Evolutionary conservation across 2,888 invertebrate species (phyloP), one percentile per base, ranked within the genome.

Genomic region (Himalopsyche kuldschensis): DNA sequence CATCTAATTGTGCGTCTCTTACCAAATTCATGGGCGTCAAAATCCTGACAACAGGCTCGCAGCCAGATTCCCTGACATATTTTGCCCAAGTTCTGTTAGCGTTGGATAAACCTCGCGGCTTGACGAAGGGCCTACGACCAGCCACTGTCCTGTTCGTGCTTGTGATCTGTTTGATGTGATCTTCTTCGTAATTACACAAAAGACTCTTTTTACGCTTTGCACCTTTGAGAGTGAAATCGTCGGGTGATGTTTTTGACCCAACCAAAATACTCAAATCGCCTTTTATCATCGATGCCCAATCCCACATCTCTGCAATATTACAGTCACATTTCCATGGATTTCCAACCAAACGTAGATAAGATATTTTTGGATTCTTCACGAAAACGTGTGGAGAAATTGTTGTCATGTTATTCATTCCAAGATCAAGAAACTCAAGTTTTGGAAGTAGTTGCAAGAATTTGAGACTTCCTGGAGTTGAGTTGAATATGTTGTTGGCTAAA

Each of bases 251-350:
- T 86, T 94, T 94, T 1, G 95, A 94, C 55, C 95, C 95, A 24
- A 94, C 91, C 47, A 95, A 90, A 35, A 95, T 92, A 84, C 93
- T 92, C 76, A 95, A 89, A 87, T 94, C 93, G 15, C 93, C 93
- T 87, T 94, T 94, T 47, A 92, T 92, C 89, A 94, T 92, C 48
- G 93, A 90, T 0, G 95, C 95, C 95, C 95, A 95, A 87, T 94
- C 93, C 95, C 95, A 95, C 91, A 94, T 93, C 83, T 94, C 94
- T 0, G 93, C 93, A 31, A 95, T 92, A 85, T 93, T 93, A 87
- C 95, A 95, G 87, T 94, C 93, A 87, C 95, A 95, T 82, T 92
- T 89, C 90, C 95, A 95, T 1, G 94, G 95, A 89, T 95, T 95
- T 3, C 94, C 94, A 10, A 94, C 90, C 6, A 95, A 89, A 87